Conservation (phyloP, 2,888 invertebrate genomes). For the Trachelus troglodyta region DNA sequence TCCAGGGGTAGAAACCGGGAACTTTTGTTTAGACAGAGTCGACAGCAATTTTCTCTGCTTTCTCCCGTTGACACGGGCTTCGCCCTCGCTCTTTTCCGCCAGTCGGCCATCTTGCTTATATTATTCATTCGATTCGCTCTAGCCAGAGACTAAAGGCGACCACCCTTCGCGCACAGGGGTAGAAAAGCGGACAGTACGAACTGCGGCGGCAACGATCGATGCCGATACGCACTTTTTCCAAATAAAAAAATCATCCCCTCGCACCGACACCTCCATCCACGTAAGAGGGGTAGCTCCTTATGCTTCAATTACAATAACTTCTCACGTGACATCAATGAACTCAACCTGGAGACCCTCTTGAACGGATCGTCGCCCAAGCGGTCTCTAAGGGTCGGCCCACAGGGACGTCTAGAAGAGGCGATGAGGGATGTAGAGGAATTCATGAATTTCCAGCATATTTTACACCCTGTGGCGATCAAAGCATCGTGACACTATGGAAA, state of each 20-base stretch:
- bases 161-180: neutral
- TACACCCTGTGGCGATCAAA: neutral
- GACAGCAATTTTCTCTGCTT: neutral
- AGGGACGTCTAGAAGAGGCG: neutral
- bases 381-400: neutral
- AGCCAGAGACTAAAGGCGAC: neutral
- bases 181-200: neutral
- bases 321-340: neutral
- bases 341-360: neutral
- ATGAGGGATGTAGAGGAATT: neutral
- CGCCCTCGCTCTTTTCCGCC: neutral
- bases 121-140: conserved; percentile 1
- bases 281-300: neutral
- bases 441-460: neutral
- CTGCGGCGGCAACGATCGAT: neutral
- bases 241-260: neutral
- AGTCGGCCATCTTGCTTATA: neutral
- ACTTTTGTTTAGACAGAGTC: neutral
- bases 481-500: neutral
- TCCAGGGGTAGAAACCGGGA: neutral
- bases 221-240: neutral
- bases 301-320: neutral
- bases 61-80: neutral
- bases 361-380: neutral
- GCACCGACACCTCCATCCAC: neutral